A percentile compares a stretch with the other conserved stretches of the same genome.
phyloP scores from a whole-genome alignment of 30 jellyfish, hydroid and myxozoan genomes.

The Hydra vulgaris region DNA sequence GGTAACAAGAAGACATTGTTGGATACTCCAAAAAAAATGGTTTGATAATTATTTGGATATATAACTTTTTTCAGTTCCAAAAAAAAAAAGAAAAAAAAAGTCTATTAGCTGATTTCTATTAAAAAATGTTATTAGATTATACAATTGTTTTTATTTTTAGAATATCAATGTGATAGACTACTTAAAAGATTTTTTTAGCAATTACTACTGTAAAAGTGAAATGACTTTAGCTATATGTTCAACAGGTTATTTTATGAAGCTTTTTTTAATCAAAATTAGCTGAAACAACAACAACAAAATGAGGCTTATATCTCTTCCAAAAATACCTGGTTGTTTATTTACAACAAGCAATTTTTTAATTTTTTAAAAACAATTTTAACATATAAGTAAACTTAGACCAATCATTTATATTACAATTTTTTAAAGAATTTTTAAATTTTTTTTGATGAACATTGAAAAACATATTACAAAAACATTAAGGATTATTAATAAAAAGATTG shows the following conservation, averaged over 20 bases:
- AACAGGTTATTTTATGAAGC: conserved; percentile 34
- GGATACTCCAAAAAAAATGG: conserved; percentile 7
- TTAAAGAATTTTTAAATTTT: no score
- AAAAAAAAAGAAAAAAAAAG: no score
- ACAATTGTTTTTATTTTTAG: not conserved
- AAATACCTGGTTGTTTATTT: not conserved
- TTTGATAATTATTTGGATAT: not conserved
- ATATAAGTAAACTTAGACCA: no score
- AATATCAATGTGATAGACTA: conserved; percentile 13
- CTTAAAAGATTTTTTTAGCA: conserved; percentile 1
- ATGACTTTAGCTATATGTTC: conserved; percentile 27
- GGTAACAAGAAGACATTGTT: conserved; percentile 17
- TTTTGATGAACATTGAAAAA: no score
- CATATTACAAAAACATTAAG: no score
- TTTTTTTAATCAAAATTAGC: no score
- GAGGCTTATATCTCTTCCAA: no score
- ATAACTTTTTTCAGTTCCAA: not conserved
- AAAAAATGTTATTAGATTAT: not conserved
- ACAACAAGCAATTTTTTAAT: not conserved
- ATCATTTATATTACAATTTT: no score
- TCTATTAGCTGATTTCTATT: no score
- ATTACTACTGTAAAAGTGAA: conserved; percentile 1
- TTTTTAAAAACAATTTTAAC: no score
- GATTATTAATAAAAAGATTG: no score
- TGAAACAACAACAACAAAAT: no score